Conservation (phyloP, 2,113 vertebrate species). For the Scomber colias region DNA sequence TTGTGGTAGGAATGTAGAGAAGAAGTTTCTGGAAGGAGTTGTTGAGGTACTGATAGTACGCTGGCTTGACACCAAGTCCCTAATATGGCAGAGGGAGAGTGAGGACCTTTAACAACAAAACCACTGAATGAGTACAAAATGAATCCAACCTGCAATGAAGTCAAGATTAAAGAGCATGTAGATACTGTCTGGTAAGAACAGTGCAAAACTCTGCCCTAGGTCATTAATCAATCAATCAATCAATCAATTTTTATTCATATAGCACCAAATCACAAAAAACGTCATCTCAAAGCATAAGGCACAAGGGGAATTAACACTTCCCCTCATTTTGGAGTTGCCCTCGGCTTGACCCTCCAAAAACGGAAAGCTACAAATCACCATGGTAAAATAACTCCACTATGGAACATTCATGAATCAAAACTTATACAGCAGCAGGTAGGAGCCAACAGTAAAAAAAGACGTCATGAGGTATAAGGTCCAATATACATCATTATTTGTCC, state of each 20-base stretch:
- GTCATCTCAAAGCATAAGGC: too few relatives aligned
- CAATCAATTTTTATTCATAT: too few relatives aligned
- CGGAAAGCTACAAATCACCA: not conserved
- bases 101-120: not conserved
- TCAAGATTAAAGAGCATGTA: not conserved
- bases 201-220: not conserved
- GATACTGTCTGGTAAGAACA: not conserved
- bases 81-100: constrained; percentile 57
- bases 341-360: not conserved
- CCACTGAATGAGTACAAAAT: too few relatives aligned
- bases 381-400: not conserved
- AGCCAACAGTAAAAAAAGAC: not conserved
- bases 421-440: not conserved
- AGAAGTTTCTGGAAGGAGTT: constrained; percentile 90
- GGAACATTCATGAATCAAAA: not conserved
- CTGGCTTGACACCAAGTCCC: constrained; percentile 93
- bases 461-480: not conserved
- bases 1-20: constrained; percentile 94
- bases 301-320: too few relatives aligned
- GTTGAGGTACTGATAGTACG: constrained; percentile 83
- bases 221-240: too few relatives aligned
- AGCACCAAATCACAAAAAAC: too few relatives aligned
- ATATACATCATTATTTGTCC: not conserved
- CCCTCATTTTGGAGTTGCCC: not conserved
- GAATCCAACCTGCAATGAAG: not conserved